Conservation (phyloP, 2,113 vertebrate genomes). For the Turnix velox region DNA sequence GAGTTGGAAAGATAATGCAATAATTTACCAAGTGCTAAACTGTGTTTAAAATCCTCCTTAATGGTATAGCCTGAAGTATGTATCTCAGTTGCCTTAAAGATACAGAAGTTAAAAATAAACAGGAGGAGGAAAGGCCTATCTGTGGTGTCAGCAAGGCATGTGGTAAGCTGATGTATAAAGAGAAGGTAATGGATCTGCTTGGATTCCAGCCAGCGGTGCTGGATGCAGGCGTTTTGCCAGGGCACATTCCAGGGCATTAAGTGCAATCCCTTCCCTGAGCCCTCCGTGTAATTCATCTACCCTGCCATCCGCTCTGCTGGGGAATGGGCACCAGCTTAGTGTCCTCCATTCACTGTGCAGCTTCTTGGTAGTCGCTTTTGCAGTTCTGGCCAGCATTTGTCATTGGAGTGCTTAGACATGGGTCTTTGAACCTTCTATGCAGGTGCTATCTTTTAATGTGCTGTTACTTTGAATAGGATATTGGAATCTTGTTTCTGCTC, state of each 20-base stretch:
- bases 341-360: neutral
- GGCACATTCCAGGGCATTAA: constrained; percentile 25
- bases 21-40: constrained; percentile 7
- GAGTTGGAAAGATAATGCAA: neutral
- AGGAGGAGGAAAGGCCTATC: constrained; percentile 24
- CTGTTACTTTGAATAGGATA: neutral
- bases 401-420: accelerated
- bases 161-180: constrained; percentile 48
- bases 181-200: constrained; percentile 55
- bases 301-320: neutral
- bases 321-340: neutral
- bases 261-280: neutral
- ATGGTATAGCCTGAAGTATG: neutral
- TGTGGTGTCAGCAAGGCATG: constrained; percentile 44
- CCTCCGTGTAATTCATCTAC: neutral
- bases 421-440: neutral
- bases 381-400: neutral
- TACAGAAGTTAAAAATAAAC: constrained; percentile 56
- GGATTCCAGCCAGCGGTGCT: constrained; percentile 29
- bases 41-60: neutral
- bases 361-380: neutral
- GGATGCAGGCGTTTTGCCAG: neutral
- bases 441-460: neutral
- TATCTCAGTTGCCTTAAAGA: constrained; percentile 19
- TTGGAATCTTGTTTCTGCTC: neutral